Evolutionary conservation across 2,888 invertebrate genomes (phyloP).

Genomic region (Corbicula japonica): DNA sequence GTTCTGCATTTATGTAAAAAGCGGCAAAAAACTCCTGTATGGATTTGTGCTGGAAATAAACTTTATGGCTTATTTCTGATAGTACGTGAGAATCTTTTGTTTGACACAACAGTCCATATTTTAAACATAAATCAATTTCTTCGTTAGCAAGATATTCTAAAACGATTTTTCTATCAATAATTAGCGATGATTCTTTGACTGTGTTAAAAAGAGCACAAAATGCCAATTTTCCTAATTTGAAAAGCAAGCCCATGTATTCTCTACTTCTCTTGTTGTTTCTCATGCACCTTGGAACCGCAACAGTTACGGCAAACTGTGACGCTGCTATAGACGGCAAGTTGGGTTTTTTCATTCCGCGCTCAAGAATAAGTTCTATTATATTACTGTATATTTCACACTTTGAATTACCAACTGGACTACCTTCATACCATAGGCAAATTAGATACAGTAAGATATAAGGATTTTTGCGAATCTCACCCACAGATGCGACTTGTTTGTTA

Average conservation of each 20-base stretch:
- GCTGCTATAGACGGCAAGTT: too few species aligned
- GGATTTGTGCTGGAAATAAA: constrained; percentile 9
- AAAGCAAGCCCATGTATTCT: too few species aligned
- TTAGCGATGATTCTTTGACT: background rate
- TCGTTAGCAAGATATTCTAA: background rate
- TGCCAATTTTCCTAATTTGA: background rate
- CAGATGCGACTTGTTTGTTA: too few species aligned
- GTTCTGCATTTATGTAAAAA: background rate
- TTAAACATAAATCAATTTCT: background rate
- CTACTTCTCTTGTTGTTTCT: too few species aligned
- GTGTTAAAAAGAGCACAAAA: background rate
- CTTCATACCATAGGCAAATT: constrained; percentile 18
- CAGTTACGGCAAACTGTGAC: too few species aligned
- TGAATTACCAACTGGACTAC: background rate
- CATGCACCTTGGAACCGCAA: too few species aligned
- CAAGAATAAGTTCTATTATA: constrained; percentile 2
- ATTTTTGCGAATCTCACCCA: background rate
- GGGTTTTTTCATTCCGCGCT: too few species aligned
- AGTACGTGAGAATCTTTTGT: background rate
- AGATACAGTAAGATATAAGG: constrained; percentile 6
- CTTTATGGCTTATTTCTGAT: background rate
- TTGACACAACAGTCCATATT: background rate
- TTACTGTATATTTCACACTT: constrained; percentile 10
- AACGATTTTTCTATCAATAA: background rate
- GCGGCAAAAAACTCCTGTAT: constrained; percentile 19